These are phyloP conservation scores for Indicator indicator DNA, from an alignment of 2,113 vertebrate species.

Conservation along the genomic window DNA sequence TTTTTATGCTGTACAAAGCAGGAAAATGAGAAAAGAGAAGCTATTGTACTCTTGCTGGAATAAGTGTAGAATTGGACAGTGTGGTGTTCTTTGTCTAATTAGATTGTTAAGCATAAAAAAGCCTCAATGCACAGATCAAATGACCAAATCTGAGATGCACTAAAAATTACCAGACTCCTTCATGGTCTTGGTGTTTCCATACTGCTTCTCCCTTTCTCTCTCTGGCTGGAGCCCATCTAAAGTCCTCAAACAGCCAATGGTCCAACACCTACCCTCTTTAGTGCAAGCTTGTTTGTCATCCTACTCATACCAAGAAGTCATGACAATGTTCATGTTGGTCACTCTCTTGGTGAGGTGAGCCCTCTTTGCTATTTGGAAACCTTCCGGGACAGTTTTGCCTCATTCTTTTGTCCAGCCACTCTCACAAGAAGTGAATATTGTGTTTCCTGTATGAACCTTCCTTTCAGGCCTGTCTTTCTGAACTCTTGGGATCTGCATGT, in stretches of 20 bases:
- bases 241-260: too few relatives aligned
- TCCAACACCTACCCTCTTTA: too few relatives aligned
- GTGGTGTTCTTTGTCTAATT: background rate
- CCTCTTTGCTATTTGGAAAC: background rate
- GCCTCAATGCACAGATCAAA: background rate
- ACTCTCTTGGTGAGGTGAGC: background rate
- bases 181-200: too few relatives aligned
- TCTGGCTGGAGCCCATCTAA: too few relatives aligned
- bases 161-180: background rate
- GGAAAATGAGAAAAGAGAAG: slow-evolving; percentile 46
- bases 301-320: too few relatives aligned
- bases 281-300: background rate
- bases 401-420: background rate
- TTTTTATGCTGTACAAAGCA: slow-evolving; percentile 47
- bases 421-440: background rate
- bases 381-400: background rate
- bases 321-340: background rate
- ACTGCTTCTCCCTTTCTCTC: too few relatives aligned
- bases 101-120: background rate
- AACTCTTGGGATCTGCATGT: background rate
- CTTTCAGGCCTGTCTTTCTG: background rate
- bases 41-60: background rate
- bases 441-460: background rate
- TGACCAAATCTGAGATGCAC: background rate
- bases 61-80: background rate